Base-by-base conservation (phyloP, 2,797 vertebrate species). In the Tokudaia tokunoshimensis region DNA sequence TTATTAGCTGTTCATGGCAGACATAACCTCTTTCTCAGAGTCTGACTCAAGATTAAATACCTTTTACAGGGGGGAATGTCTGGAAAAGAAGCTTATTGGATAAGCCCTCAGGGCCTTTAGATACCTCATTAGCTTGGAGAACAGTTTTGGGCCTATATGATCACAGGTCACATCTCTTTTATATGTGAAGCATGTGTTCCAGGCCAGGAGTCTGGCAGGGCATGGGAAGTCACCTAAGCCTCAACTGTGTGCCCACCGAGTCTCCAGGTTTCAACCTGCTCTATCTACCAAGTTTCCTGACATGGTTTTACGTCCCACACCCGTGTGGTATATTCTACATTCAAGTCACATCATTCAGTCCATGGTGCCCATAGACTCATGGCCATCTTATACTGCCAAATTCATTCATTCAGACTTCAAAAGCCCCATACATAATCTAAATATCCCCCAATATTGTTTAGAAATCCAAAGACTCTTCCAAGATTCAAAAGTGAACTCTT, bases 201-300 rank as follows among this genome's bases (percentile, higher is more conserved):
- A 4, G 65, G 13, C 31, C 31, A 67, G 14, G 65, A 67, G 13
- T 67, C 65, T 34, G 65, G 65, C 65, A 34, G 31, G 31, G 65
- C 14, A 0, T 14, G 14, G 31, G 31, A 14, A 34, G 65, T 34
- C 4, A 1, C 31, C 14, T 34, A 34, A 67, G 13, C 14, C 31
- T 67, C 65, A 17, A 14, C 31, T 34, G 31, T 67, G 65, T 34
- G 65, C 31, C 65, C 65, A 34, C 65, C 13, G 5, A 67, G 65
- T 67, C 65, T 67, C 65, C 65, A 3, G 65, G 63, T 34, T 13
- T 67, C 65, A 31, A 67, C 31, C 31, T 67, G 65, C 31, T 67
- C 29, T 67, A 67, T 31, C 65, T 6, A 31, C 12, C 1, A 34
- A 34, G 65, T 31, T 67, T 34, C 31, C 31, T 67, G 65, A 31